Base-by-base conservation (phyloP, 2,888 invertebrate genomes). In the Gastracanthus pulcherrimus region DNA sequence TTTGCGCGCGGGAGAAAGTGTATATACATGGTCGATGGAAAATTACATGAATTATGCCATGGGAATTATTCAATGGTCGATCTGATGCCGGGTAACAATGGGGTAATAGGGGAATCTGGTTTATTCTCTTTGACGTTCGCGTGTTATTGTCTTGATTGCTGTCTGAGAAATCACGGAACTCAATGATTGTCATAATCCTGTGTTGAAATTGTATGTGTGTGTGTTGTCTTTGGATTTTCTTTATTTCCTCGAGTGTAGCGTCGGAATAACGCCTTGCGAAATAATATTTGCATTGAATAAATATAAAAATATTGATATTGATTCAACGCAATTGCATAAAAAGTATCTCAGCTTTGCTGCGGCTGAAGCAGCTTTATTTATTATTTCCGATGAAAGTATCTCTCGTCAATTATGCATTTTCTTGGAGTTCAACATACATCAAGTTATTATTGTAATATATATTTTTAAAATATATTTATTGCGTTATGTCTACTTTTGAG, bases 1-100 rank as follows among this genome's bases (percentile, higher is more conserved):
- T 74, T 23, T 72, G 60, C 41, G 38, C 38, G 23, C 31, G 34
- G 41, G 76, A 76, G 76, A 76, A 76, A 76, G 67, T 67, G 38
- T 16, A 26, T 36, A 62, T 74, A 34, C n/a, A 62, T 19, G n/a
- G 58, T 58, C 34, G 19, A 38, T 38, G 38, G 38, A 66, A 60
- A 60, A 71, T 71, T 71, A 71, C 58, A 71, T 71, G 58, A 71
- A 71, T 71, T 71, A 31, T 48, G 31, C 29, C 31, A 9, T 26
- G 55, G 51, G 70, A 19, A 70, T 64, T 34, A 64, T 36, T 64
- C 36, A 36, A 64, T 13, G 41, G 41, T 13, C 13, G 7, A 41
- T 13, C 41, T 13, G 41, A 41, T 13, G 41, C 41, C 13, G 13
- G n/a, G 13, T 41, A 41, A 41, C 41, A 41, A 41, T 41, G 41